Evolutionary conservation across 1,140 invertebrate genomes (phyloP).

Genomic region (Caenorhabditis remanei): DNA sequence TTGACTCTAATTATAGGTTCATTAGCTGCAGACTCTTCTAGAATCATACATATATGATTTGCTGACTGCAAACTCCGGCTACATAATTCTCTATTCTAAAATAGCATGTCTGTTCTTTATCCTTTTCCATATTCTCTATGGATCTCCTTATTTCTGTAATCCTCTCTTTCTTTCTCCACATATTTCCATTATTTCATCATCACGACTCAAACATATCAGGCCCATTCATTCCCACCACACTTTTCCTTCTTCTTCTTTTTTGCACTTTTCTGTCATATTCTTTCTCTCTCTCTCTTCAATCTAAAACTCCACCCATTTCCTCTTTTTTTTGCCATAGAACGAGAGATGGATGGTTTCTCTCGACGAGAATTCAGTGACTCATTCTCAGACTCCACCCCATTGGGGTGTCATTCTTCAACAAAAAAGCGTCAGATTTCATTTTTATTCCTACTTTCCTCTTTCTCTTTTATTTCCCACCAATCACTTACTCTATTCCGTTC

Average conservation of each 20-base stretch:
- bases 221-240: too few species aligned
- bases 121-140: too few species aligned
- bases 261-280: neutral
- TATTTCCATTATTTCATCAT: too few species aligned
- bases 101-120: too few species aligned
- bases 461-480: neutral
- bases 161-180: too few species aligned
- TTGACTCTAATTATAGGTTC: too few species aligned
- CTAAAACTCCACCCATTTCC: neutral
- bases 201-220: too few species aligned
- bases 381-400: neutral
- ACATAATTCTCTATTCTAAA: too few species aligned
- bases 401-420: neutral
- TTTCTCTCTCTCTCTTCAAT: neutral
- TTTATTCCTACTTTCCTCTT: neutral
- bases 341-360: neutral
- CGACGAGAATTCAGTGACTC: neutral
- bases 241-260: neutral
- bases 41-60: too few species aligned
- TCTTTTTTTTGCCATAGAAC: neutral
- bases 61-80: too few species aligned
- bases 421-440: neutral
- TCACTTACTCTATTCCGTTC: slow-evolving; percentile 34
- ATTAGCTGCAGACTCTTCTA: too few species aligned
- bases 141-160: too few species aligned